These are phyloP conservation scores for Trichonephila clavipes DNA, from an alignment of 1,140 invertebrate species.

Conservation along the genomic window DNA sequence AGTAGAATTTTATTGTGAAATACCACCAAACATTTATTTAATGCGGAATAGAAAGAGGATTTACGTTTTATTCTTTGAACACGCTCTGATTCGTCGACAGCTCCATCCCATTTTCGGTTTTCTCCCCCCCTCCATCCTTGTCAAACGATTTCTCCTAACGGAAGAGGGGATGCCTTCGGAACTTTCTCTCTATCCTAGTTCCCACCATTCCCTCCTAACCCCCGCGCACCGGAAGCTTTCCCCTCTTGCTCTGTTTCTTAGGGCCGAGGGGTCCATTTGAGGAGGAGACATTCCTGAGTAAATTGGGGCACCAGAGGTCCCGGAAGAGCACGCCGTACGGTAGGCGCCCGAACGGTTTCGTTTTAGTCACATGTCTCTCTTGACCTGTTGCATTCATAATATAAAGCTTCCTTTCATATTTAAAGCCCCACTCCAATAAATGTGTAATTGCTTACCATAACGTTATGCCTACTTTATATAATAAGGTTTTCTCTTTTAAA, in stretches of 20 bases:
- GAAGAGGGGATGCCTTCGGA: slow-evolving; percentile 9
- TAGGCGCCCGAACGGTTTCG: slow-evolving; percentile 3
- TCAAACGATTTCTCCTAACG: background rate
- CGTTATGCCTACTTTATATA: too few relatives aligned
- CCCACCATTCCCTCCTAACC: background rate
- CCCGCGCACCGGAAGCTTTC: background rate
- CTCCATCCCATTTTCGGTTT: background rate
- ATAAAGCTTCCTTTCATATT: background rate
- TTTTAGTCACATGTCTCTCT: background rate
- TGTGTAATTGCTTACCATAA: too few relatives aligned
- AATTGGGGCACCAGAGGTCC: slow-evolving; percentile 12
- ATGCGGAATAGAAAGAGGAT: background rate
- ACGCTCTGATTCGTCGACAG: background rate
- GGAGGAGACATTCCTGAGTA: background rate
- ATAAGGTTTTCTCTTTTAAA: too few relatives aligned
- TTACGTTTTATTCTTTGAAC: background rate
- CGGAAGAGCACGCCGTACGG: slow-evolving; percentile 7
- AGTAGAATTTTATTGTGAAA: too few relatives aligned
- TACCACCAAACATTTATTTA: too few relatives aligned
- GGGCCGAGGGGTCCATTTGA: background rate
- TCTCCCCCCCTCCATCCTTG: background rate
- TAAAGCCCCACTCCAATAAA: too few relatives aligned
- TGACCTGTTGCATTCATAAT: background rate
- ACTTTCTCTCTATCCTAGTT: slow-evolving; percentile 26
- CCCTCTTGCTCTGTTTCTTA: background rate